A percentile compares a stretch with the other conserved stretches of the same genome.
These are phyloP conservation scores for Drosophila repletoides DNA, from an alignment of 1,140 invertebrate species.

Conservation along the genomic window DNA sequence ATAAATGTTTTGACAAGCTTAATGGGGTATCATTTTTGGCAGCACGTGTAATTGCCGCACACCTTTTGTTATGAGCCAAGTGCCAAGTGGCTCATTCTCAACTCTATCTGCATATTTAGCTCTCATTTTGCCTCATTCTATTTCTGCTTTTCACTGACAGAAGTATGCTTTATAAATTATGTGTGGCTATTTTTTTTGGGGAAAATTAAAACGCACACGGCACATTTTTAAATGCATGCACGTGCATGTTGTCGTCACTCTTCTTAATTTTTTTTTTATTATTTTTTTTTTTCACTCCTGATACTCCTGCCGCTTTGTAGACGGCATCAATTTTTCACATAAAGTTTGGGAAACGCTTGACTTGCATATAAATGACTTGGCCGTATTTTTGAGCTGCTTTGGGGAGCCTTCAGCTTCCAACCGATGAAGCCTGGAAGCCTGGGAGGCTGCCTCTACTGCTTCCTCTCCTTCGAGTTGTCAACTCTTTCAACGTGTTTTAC, in stretches of 20 bases:
- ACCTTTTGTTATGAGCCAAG: constrained; percentile 29
- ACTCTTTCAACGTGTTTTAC: constrained; percentile 79
- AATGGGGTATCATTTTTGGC: constrained; percentile 52
- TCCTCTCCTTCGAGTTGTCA: constrained; percentile 67
- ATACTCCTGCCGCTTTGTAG: constrained; percentile 37
- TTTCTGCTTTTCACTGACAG: constrained; percentile 5
- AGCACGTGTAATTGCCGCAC: constrained; percentile 69
- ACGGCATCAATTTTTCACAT: constrained; percentile 78
- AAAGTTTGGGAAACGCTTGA: constrained; percentile 78
- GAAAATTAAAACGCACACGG: constrained; percentile 73
- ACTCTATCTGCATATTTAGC: constrained; percentile 10
- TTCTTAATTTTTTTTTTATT: neutral
- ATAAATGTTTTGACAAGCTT: constrained; percentile 70
- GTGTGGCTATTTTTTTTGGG: constrained; percentile 68
- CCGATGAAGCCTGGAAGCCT: constrained; percentile 23
- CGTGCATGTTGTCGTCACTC: constrained; percentile 62
- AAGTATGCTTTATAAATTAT: constrained; percentile 72
- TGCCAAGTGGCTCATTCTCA: constrained; percentile 14
- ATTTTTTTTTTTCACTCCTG: neutral
- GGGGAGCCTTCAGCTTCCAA: no score
- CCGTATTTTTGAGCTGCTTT: constrained; percentile 33
- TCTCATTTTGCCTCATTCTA: constrained; percentile 14
- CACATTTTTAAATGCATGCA: constrained; percentile 75
- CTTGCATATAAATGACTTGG: constrained; percentile 80
- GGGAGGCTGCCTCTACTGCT: constrained; percentile 19